phyloP scores from a whole-genome alignment of 2,888 invertebrate species.

The Rutpela maculata region DNA sequence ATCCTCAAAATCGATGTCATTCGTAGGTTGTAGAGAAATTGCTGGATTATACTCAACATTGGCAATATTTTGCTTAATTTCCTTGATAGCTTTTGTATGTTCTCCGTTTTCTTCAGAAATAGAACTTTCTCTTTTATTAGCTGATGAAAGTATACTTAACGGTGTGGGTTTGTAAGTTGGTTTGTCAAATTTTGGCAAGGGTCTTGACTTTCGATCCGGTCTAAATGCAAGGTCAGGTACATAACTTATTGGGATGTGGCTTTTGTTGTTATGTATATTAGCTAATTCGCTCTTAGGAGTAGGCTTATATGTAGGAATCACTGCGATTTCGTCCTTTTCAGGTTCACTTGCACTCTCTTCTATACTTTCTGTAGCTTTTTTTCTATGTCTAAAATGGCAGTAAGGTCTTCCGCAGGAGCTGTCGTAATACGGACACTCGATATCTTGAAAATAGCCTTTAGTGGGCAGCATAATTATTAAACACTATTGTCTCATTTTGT shows the following conservation, averaged over 20 bases:
- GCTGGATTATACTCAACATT: constrained; percentile 65
- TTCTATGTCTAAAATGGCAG: constrained; percentile 93
- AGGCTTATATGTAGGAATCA: constrained; percentile 71
- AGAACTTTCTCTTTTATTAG: constrained; percentile 55
- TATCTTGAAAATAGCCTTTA: constrained; percentile 90
- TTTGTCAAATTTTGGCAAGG: constrained; percentile 62
- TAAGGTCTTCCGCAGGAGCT: constrained; percentile 91
- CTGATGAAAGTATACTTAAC: constrained; percentile 69
- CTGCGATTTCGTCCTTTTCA: constrained; percentile 69
- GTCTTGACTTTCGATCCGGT: constrained; percentile 70
- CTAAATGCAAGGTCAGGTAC: constrained; percentile 76
- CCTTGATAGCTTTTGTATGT: constrained; percentile 59
- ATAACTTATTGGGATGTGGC: constrained; percentile 74
- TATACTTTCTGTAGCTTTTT: constrained; percentile 78
- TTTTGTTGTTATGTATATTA: constrained; percentile 67
- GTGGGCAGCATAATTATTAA: constrained; percentile 86
- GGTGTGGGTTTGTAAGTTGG: constrained; percentile 72
- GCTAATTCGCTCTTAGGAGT: constrained; percentile 75
- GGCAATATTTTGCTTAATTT: constrained; percentile 64
- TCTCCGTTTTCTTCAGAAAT: constrained; percentile 54
- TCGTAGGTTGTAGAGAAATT: constrained; percentile 52
- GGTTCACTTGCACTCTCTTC: constrained; percentile 73
- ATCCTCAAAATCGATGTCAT: constrained; percentile 69
- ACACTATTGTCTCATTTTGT: constrained; percentile 24
- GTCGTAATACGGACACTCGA: constrained; percentile 90